Evolutionary conservation across 2,113 vertebrate species (phyloP), one percentile per base, ranked within the genome.

Genomic region (Vulpes lagopus): DNA sequence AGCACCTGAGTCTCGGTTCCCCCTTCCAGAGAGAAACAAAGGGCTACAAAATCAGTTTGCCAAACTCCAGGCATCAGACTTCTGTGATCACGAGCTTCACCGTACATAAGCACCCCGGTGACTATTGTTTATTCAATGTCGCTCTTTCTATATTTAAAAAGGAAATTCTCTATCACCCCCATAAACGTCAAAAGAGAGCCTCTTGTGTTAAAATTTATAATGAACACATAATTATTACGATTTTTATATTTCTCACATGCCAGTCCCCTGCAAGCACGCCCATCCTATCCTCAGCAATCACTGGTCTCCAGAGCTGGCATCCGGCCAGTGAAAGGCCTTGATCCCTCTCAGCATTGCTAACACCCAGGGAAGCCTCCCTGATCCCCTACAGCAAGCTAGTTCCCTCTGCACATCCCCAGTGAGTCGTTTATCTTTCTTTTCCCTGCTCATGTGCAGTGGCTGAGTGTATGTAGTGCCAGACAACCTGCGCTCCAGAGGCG

Each of bases 111-210:
- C 2, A 4, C 32, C 23, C 23, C 9, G 22, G 11, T 10, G 81
- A 20, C 57, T 80, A 5, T 3, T 38, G 4, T n/a, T 78, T 27
- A 69, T 22, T 11, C 94, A 14, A 32, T 23, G 12, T 3, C 55
- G n/a, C 49, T 89, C 20, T 82, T 65, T 80, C 57, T 35, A 80
- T 60, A 67, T 94, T 94, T 89, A 20, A 81, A 93, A 96, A 89
- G 22, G 11, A 96, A 94, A 94, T 74, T 69, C 35, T 25, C 69
- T 95, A 25, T 59, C n/a, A 55, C 6, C 17, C 17, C 59, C 8
- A 1, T 89, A 74, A 83, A 78, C 30, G 25, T 74, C n/a, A 91
- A 95, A 96, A 23, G 3, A 65, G 22, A 96, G 43, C 0, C 67
- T 92, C 60, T 93, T 92, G 14, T 15, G 0, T 90, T 85, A 79